phyloP scores from a whole-genome alignment of 2,797 vertebrate species.

The Gallinago nigripennis region DNA sequence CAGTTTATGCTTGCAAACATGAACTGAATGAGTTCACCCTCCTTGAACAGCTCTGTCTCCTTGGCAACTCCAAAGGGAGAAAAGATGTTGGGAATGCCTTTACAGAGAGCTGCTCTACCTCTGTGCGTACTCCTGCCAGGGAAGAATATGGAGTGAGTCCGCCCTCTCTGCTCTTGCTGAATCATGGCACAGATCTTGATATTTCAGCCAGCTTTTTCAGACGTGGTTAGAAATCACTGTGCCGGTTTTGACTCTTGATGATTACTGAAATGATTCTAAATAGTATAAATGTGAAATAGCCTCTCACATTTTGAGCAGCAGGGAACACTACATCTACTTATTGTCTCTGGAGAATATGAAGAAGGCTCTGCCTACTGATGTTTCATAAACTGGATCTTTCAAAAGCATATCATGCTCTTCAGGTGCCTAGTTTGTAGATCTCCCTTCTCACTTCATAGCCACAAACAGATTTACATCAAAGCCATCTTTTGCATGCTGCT shows the following conservation, averaged over 20 bases:
- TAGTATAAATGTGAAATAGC: not conserved
- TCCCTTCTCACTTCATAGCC: not conserved
- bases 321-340: not conserved
- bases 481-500: not conserved
- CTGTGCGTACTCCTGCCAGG: fast-evolving
- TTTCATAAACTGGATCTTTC: not conserved
- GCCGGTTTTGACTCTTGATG: not conserved
- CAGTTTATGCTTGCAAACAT: not conserved
- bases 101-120: not conserved
- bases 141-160: not conserved
- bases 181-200: not conserved
- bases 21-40: not conserved
- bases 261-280: not conserved
- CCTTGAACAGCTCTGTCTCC: not conserved
- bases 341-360: not conserved
- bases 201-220: not conserved
- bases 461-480: not conserved
- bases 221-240: not conserved
- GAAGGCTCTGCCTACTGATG: not conserved
- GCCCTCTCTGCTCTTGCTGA: not conserved
- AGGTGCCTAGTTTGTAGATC: not conserved
- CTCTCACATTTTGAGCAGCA: not conserved
- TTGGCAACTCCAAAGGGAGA: not conserved
- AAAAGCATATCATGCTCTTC: not conserved
- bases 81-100: not conserved